Percentiles rank a stretch among this genome's conserved stretches.
These are phyloP conservation scores for Caenorhabditis drosophilae DNA, from an alignment of 2,888 invertebrate genomes.

Conservation along the genomic window DNA sequence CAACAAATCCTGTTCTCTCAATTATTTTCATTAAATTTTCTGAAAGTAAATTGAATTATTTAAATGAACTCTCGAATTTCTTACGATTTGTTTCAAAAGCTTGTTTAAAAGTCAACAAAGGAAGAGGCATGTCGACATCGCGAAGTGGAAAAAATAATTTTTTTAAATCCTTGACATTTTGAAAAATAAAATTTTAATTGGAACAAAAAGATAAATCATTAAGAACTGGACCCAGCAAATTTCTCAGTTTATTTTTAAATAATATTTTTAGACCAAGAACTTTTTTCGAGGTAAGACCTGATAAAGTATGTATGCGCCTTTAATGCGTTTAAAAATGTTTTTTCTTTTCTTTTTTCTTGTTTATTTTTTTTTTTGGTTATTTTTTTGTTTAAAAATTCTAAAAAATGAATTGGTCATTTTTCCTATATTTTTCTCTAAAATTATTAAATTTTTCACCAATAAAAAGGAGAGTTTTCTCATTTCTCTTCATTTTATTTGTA, in stretches of 20 bases:
- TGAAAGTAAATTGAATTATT: conserved; percentile 49
- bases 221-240: too few species aligned
- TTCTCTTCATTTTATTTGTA: neutral
- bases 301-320: too few species aligned
- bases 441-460: neutral
- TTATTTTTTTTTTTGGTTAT: neutral
- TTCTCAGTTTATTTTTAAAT: too few species aligned
- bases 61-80: neutral
- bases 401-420: neutral
- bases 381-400: neutral
- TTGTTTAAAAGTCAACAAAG: conserved; percentile 40
- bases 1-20: conserved; percentile 79
- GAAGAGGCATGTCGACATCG: conserved; percentile 39
- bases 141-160: conserved; percentile 41
- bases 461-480: conserved; percentile 1
- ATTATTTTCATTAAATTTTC: conserved; percentile 84
- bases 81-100: conserved; percentile 47
- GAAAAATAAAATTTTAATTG: too few species aligned
- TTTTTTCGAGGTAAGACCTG: too few species aligned
- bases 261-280: too few species aligned
- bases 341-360: neutral
- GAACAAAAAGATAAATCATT: too few species aligned
- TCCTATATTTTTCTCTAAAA: neutral
- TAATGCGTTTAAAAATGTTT: too few species aligned
- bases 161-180: too few species aligned